Evolutionary conservation across 1,140 invertebrate species (phyloP).

Genomic region (Apis mellifera): Amel_HAv3.1 CM009931.2:14827001-14827500

Average conservation of each 20-base stretch:
- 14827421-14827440: conserved; percentile 69
- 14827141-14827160: not conserved
- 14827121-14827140: conserved; percentile 9
- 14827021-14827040: not conserved
- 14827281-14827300: conserved; percentile 44
- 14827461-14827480: conserved; percentile 66
- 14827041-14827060: conserved; percentile 3
- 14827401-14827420: conserved; percentile 75
- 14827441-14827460: conserved; percentile 70
- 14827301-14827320: conserved; percentile 48
- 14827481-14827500: conserved; percentile 73
- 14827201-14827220: not conserved
- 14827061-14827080: not conserved
- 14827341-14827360: conserved; percentile 77
- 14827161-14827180: not conserved
- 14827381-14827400: conserved; percentile 78
- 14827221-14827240: not conserved
- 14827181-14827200: not conserved
- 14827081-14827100: not conserved
- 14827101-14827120: not conserved
- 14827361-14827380: conserved; percentile 77
- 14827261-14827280: conserved; percentile 18
- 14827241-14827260: not conserved
- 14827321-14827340: conserved; percentile 53
- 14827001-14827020: not conserved